A percentile compares a stretch with the other conserved stretches of the same genome.
Conservation (phyloP, 2,888 invertebrate genomes). For the Mallateleia sp. region DNA sequence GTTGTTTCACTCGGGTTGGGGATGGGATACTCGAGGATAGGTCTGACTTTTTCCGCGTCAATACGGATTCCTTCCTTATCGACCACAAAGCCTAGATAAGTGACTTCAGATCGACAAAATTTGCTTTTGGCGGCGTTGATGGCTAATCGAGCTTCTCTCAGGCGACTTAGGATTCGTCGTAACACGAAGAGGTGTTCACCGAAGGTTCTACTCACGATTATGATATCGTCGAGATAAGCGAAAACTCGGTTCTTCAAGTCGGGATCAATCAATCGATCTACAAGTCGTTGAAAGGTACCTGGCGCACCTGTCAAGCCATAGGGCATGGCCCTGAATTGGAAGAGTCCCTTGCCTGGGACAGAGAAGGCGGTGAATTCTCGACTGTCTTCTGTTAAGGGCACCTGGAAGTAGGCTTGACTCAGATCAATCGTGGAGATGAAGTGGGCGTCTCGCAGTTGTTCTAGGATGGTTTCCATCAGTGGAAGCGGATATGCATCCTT, state of each 20-base stretch:
- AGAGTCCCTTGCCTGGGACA: background rate
- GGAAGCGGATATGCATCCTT: constrained; percentile 73
- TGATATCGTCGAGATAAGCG: constrained; percentile 10
- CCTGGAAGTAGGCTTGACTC: background rate
- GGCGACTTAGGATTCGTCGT: background rate
- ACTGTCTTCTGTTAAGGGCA: background rate
- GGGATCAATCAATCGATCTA: background rate
- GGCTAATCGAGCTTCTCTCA: background rate
- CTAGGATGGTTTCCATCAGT: constrained; percentile 35
- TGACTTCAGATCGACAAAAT: constrained; percentile 53
- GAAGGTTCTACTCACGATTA: background rate
- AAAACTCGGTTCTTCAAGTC: constrained; percentile 88
- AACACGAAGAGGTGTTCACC: background rate
- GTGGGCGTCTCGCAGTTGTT: background rate
- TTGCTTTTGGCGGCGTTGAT: constrained; percentile 60
- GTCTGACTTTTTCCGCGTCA: constrained; percentile 33
- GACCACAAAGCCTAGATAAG: constrained; percentile 83
- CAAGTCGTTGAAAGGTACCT: background rate
- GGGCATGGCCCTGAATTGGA: no score
- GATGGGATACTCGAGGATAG: background rate
- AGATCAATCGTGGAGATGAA: no score
- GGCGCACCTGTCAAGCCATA: background rate
- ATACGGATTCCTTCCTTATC: constrained; percentile 76
- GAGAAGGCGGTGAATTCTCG: constrained; percentile 5
- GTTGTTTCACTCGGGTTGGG: constrained; percentile 44